These are phyloP conservation scores for Andinoacara biseriatus DNA, from an alignment of 2,113 vertebrate species.

Conservation along the genomic window DNA sequence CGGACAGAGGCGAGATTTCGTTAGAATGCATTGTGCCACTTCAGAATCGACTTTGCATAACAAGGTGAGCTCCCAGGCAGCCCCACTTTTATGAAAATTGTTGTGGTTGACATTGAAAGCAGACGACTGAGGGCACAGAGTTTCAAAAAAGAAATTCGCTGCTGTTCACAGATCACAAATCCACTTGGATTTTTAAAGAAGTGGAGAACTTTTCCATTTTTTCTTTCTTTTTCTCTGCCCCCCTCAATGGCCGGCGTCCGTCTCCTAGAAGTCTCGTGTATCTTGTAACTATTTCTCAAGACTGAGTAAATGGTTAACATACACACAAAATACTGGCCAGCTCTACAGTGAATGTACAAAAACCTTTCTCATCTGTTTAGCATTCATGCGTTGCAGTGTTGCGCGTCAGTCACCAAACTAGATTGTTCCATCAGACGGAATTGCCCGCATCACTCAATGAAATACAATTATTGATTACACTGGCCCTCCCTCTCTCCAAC, in stretches of 20 bases:
- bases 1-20: slow-evolving; percentile 25
- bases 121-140: background rate
- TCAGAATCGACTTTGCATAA: background rate
- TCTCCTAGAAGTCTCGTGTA: background rate
- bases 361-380: slow-evolving; percentile 31
- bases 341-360: background rate
- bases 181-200: background rate
- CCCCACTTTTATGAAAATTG: background rate
- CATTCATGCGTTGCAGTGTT: slow-evolving; percentile 41
- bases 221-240: background rate
- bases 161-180: background rate
- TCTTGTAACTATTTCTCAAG: background rate
- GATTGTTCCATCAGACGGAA: slow-evolving; percentile 76
- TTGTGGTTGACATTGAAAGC: background rate
- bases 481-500: slow-evolving; percentile 19
- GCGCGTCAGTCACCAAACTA: slow-evolving; percentile 60
- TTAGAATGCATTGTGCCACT: background rate
- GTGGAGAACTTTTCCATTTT: background rate
- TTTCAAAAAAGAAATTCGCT: background rate
- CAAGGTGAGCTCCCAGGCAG: background rate
- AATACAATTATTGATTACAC: slow-evolving; percentile 81
- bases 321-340: background rate
- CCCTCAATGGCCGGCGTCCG: background rate
- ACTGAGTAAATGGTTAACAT: background rate
- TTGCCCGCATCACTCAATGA: slow-evolving; percentile 79